Evolutionary conservation across 2,113 vertebrate species (phyloP), one percentile per base, ranked within the genome.

Genomic region (Dicaeum eximium): DNA sequence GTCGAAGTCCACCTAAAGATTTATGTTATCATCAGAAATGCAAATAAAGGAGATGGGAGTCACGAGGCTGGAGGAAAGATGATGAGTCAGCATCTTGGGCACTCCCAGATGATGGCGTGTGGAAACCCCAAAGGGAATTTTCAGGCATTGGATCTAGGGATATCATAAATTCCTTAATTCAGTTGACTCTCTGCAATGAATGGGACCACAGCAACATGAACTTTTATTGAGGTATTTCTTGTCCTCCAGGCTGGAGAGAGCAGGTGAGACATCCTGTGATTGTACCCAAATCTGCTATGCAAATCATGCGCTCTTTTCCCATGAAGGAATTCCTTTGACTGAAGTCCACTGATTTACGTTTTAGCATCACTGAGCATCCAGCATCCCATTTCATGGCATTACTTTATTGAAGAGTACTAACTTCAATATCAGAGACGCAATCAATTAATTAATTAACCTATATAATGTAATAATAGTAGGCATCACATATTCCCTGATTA

Each of bases 1-100:
- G 70, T 82, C 2, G 0, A 94, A 94, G 93, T 96, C 47, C 54
- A 78, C 37, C 47, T 73, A 79, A 85, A 82, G 87, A 56, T 66
- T 73, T 25, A 47, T 24, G 58, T 94, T 91, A 80, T 94, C 47
- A 65, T 67, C 47, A 88, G 87, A 74, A 95, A 83, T 0, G 13
- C 64, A 95, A 96, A 95, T 70, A 93, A 90, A 70, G 58, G 53
- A 80, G 73, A 57, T 33, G 60, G 56, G 37, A 82, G 85, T 97
- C 90, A 91, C 5, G 0, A 91, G 90, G 71, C 70, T 94, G 57
- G 73, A 64, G 13, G 57, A 72, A 71, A 50, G 44, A 74, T 65
- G 57, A 80, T 64, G 35, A 54, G 15, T 94, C 91, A 81, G 80
- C 78, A 72, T 57, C 86, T 94, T 79, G 78, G 73, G 30, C 74